Evolutionary conservation across 2,797 vertebrate species (phyloP), one percentile per base, ranked within the genome.

Genomic region (Acanthornis magna): DNA sequence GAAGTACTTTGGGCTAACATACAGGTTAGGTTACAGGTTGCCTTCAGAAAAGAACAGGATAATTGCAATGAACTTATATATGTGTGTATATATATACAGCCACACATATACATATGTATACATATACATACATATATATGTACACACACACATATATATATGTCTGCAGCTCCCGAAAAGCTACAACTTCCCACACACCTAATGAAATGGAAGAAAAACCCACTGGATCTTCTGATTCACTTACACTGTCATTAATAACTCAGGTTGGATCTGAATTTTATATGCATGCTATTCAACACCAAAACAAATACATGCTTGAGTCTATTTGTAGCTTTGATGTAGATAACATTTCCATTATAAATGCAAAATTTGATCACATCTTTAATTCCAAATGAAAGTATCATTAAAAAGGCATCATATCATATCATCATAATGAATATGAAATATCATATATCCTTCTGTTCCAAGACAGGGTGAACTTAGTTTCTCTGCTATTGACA

Each of bases 331-430:
- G 61, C 75, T n/a, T 93, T 57, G 53, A 54, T 60, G 81, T 7
- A 85, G 43, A 58, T 34, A 87, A 62, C 9, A 53, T n/a, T 70
- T 27, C 36, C 27, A 81, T 84, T 81, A 60, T 83, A 77, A 40
- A 66, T 71, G 48, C 73, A 89, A 85, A 66, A 67, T 80, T 81
- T 93, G 62, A 92, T 88, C 42, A 61, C 45, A 50, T 20, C 40
- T 93, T 91, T 89, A 89, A 92, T 91, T 94, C 51, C 43, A 85
- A 93, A 61, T 63, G 48, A 71, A 54, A 58, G 16, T 57, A 36
- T 57, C 50, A 80, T 89, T 65, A 89, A 67, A 74, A 93, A 89
- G 65, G 26, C 45, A 82, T 73, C 30, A 55, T 40, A 58, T 43
- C 17, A 34, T 76, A 61, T 54, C 11, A 68, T 60, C 38, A 68